Evolutionary conservation across 2,888 invertebrate species (phyloP), one percentile per base, ranked within the genome.

Genomic region (Dryobotodes eremita): DNA sequence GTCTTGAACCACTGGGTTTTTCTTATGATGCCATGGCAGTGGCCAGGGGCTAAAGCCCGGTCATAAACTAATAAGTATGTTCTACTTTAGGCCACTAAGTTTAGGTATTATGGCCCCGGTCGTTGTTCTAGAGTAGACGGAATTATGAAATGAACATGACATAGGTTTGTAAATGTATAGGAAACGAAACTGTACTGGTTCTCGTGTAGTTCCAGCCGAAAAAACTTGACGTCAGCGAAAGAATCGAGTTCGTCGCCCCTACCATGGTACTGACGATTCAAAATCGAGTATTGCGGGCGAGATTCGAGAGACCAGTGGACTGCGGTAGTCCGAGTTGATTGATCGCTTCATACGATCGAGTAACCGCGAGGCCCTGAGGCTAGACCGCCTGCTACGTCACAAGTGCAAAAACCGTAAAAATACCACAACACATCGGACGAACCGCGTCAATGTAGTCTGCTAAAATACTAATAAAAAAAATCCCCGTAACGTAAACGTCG

Each of bases 291-390:
- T 61, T 23, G 23, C n/a, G 36, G 36, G 66, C 70, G 74, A 74
- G 65, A 79, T 71, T 50, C 61, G 84, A 73, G 65, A 74, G 73
- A 79, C 65, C 26, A 13, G 84, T 72, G 61, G 55, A 73, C 79
- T 71, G 74, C 66, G 84, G 72, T 71, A 74, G 73, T 50, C 48
- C 53, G 69, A 74, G 82, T 84, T 82, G 84, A 82, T 84, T 84
- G 84, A 79, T 79, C 74, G 70, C 73, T 83, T 72, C 83, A 78
- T 82, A 69, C 71, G 71, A 83, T 71, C 83, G 81, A 82, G 68
- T 82, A 82, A 78, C 83, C 78, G 83, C 69, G 81, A 83, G 83
- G 83, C 81, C 81, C 83, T 79, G 79, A 83, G 81, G 83, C 81
- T 83, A 82, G 83, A 83, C 81, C 71, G 78, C 78, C 68, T 50